Conservation (phyloP, 2,888 invertebrate genomes). For the Epinotia nisella region DNA sequence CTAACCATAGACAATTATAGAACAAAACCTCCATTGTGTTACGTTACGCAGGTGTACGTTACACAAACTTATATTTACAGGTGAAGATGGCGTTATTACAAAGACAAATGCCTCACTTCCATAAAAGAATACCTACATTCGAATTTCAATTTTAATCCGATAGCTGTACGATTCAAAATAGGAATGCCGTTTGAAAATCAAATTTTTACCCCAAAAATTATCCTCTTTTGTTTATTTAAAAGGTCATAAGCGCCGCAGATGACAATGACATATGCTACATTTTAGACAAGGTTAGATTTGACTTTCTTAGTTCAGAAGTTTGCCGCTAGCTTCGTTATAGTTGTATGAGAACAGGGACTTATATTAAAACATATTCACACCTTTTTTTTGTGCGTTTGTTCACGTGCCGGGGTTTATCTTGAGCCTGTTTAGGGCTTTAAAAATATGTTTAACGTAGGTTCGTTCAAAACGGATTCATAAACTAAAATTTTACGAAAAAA, state of each 20-base stretch:
- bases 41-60: not conserved
- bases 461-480: not conserved
- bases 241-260: not conserved
- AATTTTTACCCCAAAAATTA: not conserved
- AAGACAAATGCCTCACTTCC: not conserved
- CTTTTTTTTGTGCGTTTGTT: conserved; percentile 13
- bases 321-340: not conserved
- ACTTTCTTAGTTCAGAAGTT: conserved; percentile 1
- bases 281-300: not conserved
- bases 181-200: not conserved
- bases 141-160: not conserved
- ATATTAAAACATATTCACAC: conserved; percentile 10
- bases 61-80: conserved; percentile 13
- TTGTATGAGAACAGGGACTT: not conserved
- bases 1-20: conserved; percentile 15
- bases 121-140: not conserved
- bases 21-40: conserved; percentile 11
- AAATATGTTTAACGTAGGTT: not conserved
- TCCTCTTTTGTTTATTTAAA: not conserved
- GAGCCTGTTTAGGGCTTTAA: not conserved
- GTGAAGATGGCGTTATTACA: not conserved
- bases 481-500: not conserved
- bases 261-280: not conserved
- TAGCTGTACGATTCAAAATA: not conserved
- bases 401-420: conserved; percentile 11